Evolutionary conservation across 2,888 invertebrate genomes (phyloP), one percentile per base, ranked within the genome.

Genomic region (Neoaliturus tenellus): DNA sequence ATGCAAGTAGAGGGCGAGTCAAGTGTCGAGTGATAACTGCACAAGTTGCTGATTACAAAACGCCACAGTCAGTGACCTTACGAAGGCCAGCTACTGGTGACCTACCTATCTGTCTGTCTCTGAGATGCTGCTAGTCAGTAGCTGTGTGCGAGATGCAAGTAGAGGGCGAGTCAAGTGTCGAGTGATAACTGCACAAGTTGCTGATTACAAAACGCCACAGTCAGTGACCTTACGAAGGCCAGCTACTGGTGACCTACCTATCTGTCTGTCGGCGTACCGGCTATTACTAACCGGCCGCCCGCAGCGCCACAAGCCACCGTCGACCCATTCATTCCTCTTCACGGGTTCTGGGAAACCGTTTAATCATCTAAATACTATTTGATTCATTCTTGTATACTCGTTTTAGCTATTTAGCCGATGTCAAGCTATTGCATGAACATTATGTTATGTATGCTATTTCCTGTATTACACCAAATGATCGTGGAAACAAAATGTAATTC

Each of bases 171-270:
- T 51, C 51, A 51, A 51, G 51, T 51, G 23, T 10, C 51, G 51
- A 51, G 51, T 62, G 62, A 62, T 62, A 62, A 28, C 62, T 62
- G 62, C 62, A 23, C 55, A 62, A 62, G 62, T 62, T 62, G 62
- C 10, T 62, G 62, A 62, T 62, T 62, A 62, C 62, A 62, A 62
- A 8, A 62, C 62, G 25, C 14, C 25, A 8, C 62, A 62, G 62
- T 62, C 62, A 62, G 62, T 62, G 62, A 62, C 62, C 62, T 31
- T 31, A 12, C 20, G 12, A 62, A 62, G 62, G 62, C 62, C 62
- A 62, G 62, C 14, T 17, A 5, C 62, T 62, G 62, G 28, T 62
- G 62, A 62, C 62, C 62, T 62, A 62, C 62, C 62, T 62, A 62
- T 23, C 62, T 28, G 62, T 62, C 28, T 28, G 62, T 51, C 51